Conservation (phyloP, 2,113 vertebrate species). For the Antigone vipio region DNA sequence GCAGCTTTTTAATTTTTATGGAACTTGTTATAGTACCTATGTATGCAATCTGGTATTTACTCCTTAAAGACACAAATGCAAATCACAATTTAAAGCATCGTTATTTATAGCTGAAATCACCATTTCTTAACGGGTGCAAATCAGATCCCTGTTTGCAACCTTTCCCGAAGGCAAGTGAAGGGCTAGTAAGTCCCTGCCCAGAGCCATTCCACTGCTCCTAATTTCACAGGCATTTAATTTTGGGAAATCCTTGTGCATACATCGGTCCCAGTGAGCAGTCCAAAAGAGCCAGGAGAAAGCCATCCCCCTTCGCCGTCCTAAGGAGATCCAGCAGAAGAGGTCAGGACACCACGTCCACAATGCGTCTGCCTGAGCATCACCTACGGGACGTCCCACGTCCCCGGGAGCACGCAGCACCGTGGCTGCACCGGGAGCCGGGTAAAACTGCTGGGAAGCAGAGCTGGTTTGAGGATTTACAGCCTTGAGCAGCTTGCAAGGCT, state of each 20-base stretch:
- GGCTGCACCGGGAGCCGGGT: fast-evolving
- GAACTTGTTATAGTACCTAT: not conserved
- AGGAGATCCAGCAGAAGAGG: not conserved
- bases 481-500: not conserved
- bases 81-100: not conserved
- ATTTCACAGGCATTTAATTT: not conserved
- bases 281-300: not conserved
- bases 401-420: not conserved
- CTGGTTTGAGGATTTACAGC: not conserved
- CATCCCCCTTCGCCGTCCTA: fast-evolving
- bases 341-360: fast-evolving
- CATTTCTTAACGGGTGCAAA: not conserved
- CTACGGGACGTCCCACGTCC: fast-evolving
- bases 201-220: not conserved
- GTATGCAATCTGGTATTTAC: not conserved
- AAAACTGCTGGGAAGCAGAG: not conserved
- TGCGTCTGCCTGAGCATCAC: not conserved
- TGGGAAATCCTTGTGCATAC: not conserved
- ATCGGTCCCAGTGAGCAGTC: fast-evolving
- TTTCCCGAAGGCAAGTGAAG: not conserved
- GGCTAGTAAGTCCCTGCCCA: not conserved
- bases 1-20: not conserved
- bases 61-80: not conserved
- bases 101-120: not conserved
- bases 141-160: not conserved